These are phyloP conservation scores for Arctocebus calabarensis DNA, from an alignment of 2,797 vertebrate genomes.

Conservation along the genomic window DNA sequence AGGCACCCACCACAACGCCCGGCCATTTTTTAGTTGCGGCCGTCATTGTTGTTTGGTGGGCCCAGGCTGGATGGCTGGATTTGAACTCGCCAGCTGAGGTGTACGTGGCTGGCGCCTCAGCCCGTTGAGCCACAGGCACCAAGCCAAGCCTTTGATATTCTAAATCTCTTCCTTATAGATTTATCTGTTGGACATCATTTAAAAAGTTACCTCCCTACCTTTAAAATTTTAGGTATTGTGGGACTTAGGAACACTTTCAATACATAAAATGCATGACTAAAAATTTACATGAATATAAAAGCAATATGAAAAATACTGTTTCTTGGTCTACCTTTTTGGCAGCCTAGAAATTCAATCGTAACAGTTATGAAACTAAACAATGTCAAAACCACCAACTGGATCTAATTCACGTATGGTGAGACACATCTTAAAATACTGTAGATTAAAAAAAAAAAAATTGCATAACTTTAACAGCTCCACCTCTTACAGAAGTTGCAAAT, in stretches of 20 bases:
- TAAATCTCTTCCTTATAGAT: not conserved
- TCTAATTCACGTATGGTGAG: not conserved
- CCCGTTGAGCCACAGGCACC: too few species aligned
- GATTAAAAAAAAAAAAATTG: not conserved
- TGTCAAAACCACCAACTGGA: not conserved
- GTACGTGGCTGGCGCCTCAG: too few species aligned
- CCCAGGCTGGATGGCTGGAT: too few species aligned
- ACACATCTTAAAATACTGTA: conserved; percentile 25
- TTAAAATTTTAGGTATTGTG: conserved; percentile 26
- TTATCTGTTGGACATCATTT: conserved; percentile 17
- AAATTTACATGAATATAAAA: conserved; percentile 20
- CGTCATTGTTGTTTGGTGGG: too few species aligned
- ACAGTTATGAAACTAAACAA: not conserved
- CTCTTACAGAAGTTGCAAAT: conserved; percentile 26
- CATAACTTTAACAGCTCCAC: not conserved
- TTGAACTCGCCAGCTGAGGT: too few species aligned
- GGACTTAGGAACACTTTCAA: not conserved
- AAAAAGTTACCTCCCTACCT: not conserved
- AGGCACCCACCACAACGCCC: too few species aligned
- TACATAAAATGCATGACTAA: not conserved
- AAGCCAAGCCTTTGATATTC: too few species aligned
- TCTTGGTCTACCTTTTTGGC: conserved; percentile 23
- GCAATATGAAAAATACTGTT: conserved; percentile 4
- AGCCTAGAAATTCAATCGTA: conserved; percentile 38
- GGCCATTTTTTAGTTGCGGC: too few species aligned